Conservation (phyloP, 2,113 vertebrate species). For the Amphiprion ocellaris region DNA sequence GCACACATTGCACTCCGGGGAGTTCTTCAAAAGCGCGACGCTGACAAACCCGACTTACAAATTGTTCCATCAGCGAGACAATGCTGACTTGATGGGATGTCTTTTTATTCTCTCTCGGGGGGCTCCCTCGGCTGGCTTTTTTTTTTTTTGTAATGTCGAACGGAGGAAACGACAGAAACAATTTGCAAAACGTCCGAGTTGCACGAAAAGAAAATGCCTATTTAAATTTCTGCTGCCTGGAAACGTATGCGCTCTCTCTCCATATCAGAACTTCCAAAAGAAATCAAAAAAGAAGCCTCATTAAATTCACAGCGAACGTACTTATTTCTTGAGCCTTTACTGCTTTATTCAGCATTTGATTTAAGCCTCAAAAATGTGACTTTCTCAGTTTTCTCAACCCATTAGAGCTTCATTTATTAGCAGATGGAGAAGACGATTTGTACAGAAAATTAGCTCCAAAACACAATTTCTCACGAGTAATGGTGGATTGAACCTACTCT, state of each 20-base stretch:
- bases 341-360: not conserved
- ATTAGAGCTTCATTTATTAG: not conserved
- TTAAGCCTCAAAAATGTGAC: not conserved
- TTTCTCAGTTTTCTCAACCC: not conserved
- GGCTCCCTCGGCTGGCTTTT: not conserved
- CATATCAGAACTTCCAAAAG: not conserved
- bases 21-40: slow-evolving; percentile 31
- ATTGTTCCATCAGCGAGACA: slow-evolving; percentile 64
- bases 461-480: no score
- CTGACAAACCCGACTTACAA: slow-evolving; percentile 59
- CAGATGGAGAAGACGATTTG: not conserved
- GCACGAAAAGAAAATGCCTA: slow-evolving; percentile 2
- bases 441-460: not conserved
- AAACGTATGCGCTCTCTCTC: not conserved
- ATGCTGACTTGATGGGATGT: slow-evolving; percentile 49
- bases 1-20: slow-evolving; percentile 47
- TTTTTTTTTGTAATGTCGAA: slow-evolving; percentile 21
- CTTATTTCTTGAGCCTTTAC: no score
- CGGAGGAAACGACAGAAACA: slow-evolving; percentile 22
- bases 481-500: no score
- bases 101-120: not conserved
- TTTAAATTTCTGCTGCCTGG: slow-evolving; percentile 5
- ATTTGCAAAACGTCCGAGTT: slow-evolving; percentile 23
- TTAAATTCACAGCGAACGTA: no score
- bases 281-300: no score